Conservation (phyloP, 2,888 invertebrate species). For the Spatulosminthurus flaviceps region DNA sequence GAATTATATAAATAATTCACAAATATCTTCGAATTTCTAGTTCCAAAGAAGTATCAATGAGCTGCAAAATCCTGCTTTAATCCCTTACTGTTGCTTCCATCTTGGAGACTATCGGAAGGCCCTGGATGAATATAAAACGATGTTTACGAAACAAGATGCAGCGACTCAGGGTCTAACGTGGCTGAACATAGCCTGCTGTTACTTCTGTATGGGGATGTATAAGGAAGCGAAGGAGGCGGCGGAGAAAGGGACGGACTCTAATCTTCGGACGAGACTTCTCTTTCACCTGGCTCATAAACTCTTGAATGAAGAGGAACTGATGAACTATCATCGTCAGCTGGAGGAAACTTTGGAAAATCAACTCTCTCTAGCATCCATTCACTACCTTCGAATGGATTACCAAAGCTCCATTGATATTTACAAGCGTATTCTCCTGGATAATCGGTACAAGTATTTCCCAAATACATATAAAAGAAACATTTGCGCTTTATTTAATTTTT, state of each 20-base stretch:
- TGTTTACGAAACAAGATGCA: slow-evolving; percentile 65
- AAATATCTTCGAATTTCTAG: slow-evolving; percentile 38
- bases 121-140: slow-evolving; percentile 75
- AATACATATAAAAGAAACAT: too few relatives aligned
- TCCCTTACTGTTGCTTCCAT: slow-evolving; percentile 95
- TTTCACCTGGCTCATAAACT: slow-evolving; percentile 96
- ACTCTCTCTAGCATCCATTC: slow-evolving; percentile 92
- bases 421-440: slow-evolving; percentile 88
- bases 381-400: slow-evolving; percentile 94
- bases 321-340: slow-evolving; percentile 83
- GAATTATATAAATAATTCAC: not conserved
- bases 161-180: slow-evolving; percentile 70
- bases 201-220: slow-evolving; percentile 92
- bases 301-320: slow-evolving; percentile 81
- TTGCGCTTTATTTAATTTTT: too few relatives aligned
- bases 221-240: slow-evolving; percentile 74
- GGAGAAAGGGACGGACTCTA: slow-evolving; percentile 73
- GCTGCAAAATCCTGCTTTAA: slow-evolving; percentile 69
- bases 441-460: slow-evolving; percentile 73
- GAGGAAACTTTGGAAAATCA: slow-evolving; percentile 93
- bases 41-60: slow-evolving; percentile 70
- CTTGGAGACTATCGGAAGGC: slow-evolving; percentile 90
- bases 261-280: slow-evolving; percentile 79
- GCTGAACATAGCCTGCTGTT: slow-evolving; percentile 90
- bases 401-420: slow-evolving; percentile 99